These are phyloP conservation scores for Parnassius apollo DNA, from an alignment of 2,888 invertebrate genomes.

Conservation along the genomic window DNA sequence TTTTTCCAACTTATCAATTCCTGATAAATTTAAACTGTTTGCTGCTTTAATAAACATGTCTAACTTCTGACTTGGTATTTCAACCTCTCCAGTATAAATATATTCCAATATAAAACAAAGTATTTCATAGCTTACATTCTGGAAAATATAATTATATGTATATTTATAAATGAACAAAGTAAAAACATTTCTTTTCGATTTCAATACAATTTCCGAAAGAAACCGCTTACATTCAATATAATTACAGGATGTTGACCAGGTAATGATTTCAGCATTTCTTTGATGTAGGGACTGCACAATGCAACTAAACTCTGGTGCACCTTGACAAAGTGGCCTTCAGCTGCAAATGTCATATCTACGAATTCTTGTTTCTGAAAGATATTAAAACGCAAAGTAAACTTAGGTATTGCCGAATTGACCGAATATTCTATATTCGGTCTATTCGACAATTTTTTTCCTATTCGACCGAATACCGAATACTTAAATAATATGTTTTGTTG, in stretches of 20 bases:
- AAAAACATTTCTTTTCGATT: no score
- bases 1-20: background rate
- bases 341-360: conserved; percentile 71
- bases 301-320: conserved; percentile 64
- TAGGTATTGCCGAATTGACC: no score
- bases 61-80: conserved; percentile 45
- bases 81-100: conserved; percentile 69
- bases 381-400: no score
- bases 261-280: conserved; percentile 50
- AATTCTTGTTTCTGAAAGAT: conserved; percentile 61
- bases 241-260: conserved; percentile 59
- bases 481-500: no score
- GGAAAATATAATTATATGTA: conserved; percentile 33
- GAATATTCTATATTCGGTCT: no score
- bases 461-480: no score
- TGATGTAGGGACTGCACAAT: conserved; percentile 65
- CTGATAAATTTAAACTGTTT: conserved; percentile 31
- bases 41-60: conserved; percentile 52
- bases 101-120: conserved; percentile 59
- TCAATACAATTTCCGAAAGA: no score
- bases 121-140: conserved; percentile 54
- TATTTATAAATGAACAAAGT: no score
- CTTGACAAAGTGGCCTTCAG: conserved; percentile 62
- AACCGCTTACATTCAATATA: conserved; percentile 59
- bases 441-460: no score